Percentiles rank a stretch among this genome's conserved stretches.
Evolutionary conservation across 2,113 vertebrate species (phyloP).

Genomic region (Chloebia gouldiae): DNA sequence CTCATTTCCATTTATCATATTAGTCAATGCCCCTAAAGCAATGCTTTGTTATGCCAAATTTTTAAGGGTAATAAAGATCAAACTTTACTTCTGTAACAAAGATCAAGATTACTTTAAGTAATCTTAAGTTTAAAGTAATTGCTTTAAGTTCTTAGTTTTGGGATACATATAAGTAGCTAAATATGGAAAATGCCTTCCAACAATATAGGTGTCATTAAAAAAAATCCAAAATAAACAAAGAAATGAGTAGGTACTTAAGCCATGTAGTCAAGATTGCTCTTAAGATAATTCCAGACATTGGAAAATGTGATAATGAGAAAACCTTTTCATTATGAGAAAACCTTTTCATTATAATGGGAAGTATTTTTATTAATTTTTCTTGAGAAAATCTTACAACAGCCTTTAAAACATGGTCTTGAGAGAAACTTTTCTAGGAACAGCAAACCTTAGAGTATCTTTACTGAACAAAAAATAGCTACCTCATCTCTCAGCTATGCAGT

Average conservation of each 20-base stretch:
- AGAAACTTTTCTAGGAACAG: not conserved
- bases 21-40: not conserved
- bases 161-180: not conserved
- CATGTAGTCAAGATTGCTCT: not conserved
- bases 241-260: not conserved
- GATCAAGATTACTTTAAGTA: not conserved
- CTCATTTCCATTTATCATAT: not conserved
- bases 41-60: not conserved
- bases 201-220: not conserved
- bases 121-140: too few relatives aligned
- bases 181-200: not conserved
- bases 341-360: not conserved
- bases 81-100: not conserved
- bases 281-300: not conserved
- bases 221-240: not conserved
- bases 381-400: not conserved
- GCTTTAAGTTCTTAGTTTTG: not conserved
- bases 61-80: not conserved
- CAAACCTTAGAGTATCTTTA: not conserved
- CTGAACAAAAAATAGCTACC: not conserved
- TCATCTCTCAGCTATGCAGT: not conserved
- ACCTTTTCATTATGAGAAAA: not conserved
- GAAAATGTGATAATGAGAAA: not conserved
- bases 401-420: not conserved
- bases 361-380: not conserved